phyloP scores from a whole-genome alignment of 2,113 vertebrate genomes.

The Xyliphius kryptos region DNA sequence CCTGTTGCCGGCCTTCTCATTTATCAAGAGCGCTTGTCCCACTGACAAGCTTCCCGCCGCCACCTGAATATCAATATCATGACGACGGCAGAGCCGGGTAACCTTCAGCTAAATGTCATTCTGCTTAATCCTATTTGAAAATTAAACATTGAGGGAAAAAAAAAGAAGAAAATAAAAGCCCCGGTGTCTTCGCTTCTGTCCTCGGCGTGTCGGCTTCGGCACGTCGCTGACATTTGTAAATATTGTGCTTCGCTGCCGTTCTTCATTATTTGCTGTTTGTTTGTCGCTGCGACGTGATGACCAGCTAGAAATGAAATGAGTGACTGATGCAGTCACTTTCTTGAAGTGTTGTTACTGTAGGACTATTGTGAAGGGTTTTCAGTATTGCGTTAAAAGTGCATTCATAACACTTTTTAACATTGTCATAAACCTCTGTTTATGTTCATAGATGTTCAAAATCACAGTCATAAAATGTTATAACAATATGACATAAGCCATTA shows the following conservation, averaged over 20 bases:
- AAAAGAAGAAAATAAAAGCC: too few relatives aligned
- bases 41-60: constrained; percentile 69
- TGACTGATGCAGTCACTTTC: constrained; percentile 39
- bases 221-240: constrained; percentile 63
- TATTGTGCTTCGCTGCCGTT: constrained; percentile 54
- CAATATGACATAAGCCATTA: too few relatives aligned
- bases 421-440: too few relatives aligned
- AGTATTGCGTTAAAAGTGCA: too few relatives aligned
- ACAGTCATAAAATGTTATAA: too few relatives aligned
- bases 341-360: too few relatives aligned
- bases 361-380: too few relatives aligned
- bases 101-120: constrained; percentile 82
- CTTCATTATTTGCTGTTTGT: constrained; percentile 48
- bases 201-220: constrained; percentile 44
- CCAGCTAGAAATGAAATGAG: constrained; percentile 42
- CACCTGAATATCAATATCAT: constrained; percentile 78
- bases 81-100: constrained; percentile 66
- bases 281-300: constrained; percentile 42
- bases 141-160: constrained; percentile 78
- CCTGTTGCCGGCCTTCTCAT: constrained; percentile 71
- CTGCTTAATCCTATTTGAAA: constrained; percentile 83
- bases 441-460: too few relatives aligned
- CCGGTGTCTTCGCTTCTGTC: constrained; percentile 63
- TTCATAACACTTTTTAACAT: too few relatives aligned
- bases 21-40: constrained; percentile 77